phyloP scores from a whole-genome alignment of 2,113 vertebrate species.

The Sapayoa aenigma region DNA sequence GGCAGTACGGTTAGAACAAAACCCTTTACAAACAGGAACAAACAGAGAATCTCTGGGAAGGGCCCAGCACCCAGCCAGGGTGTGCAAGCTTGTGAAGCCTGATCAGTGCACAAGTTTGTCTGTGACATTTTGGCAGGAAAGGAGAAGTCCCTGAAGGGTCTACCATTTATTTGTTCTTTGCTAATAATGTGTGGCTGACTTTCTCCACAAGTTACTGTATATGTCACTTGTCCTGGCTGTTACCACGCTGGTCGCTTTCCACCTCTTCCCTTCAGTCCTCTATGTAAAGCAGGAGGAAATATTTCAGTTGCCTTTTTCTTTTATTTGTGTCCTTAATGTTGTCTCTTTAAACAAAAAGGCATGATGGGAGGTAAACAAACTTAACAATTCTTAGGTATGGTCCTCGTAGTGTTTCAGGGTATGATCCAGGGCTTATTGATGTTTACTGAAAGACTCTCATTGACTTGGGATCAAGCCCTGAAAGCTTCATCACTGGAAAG shows the following conservation, averaged over 20 bases:
- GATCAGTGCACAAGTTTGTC: not conserved
- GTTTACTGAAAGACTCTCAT: conserved; percentile 2
- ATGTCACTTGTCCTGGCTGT: not conserved
- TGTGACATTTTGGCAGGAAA: not conserved
- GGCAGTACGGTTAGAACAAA: not conserved
- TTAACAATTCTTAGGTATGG: not conserved
- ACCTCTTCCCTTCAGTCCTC: not conserved
- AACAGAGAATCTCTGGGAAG: not conserved
- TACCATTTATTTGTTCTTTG: not conserved
- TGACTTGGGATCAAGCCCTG: conserved; percentile 26
- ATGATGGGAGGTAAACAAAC: conserved; percentile 26
- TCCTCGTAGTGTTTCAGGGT: not conserved
- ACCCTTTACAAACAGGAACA: not conserved
- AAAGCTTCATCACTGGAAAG: conserved; percentile 27
- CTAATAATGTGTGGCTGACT: not conserved
- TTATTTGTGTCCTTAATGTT: not conserved
- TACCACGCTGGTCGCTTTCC: not conserved
- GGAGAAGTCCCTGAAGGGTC: not conserved
- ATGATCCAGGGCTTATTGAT: conserved; percentile 16
- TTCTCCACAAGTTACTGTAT: not conserved
- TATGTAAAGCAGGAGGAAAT: not conserved
- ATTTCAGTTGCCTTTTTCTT: not conserved
- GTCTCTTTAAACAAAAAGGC: conserved; percentile 31
- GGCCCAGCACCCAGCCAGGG: not conserved
- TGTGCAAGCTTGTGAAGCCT: not conserved